phyloP scores from a whole-genome alignment of 2,888 invertebrate genomes.

The Napeogenes sylphis region DNA sequence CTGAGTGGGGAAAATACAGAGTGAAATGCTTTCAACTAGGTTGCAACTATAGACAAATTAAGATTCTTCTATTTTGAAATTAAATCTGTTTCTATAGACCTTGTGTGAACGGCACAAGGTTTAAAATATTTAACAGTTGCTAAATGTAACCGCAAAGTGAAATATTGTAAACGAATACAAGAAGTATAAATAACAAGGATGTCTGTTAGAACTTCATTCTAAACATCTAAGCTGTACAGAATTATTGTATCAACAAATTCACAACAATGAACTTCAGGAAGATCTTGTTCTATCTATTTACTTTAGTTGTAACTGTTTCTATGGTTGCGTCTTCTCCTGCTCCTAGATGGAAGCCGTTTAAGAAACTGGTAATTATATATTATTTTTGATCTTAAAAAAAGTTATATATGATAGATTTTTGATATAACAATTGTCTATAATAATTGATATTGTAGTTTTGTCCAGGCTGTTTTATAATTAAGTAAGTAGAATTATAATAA shows the following conservation, averaged over 20 bases:
- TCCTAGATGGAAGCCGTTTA: constrained; percentile 40
- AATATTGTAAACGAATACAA: not conserved
- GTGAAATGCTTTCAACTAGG: constrained; percentile 1
- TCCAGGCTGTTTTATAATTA: too few species aligned
- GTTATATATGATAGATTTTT: not conserved
- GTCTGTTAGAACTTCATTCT: not conserved
- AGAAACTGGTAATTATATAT: constrained; percentile 36
- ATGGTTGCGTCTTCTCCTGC: constrained; percentile 35
- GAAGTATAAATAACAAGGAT: not conserved
- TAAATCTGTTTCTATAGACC: not conserved
- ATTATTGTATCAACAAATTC: not conserved
- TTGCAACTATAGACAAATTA: not conserved
- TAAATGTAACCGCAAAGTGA: too few species aligned
- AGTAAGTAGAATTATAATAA: too few species aligned
- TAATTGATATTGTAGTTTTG: too few species aligned
- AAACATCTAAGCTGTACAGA: not conserved
- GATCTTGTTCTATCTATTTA: constrained; percentile 37
- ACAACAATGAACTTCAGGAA: constrained; percentile 1
- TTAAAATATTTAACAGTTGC: not conserved
- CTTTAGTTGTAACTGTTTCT: constrained; percentile 33
- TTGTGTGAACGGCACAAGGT: not conserved
- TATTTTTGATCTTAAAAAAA: too few species aligned
- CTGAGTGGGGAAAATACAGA: too few species aligned
- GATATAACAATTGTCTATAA: not conserved
- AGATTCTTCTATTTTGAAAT: not conserved